phyloP scores from a whole-genome alignment of 2,888 invertebrate species.

The Ophion ventricosus region DNA sequence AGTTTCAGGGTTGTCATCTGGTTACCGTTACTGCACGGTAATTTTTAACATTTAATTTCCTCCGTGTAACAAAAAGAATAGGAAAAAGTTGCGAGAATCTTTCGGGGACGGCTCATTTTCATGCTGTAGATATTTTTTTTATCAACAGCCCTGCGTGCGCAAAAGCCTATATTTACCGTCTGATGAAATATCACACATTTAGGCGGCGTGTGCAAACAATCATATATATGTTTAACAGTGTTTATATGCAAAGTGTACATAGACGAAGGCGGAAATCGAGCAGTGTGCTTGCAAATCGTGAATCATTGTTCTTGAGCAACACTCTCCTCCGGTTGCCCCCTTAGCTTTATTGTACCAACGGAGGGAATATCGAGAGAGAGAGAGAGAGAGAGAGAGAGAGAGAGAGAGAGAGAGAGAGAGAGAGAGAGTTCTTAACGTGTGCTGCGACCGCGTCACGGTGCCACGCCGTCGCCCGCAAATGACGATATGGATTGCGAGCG shows the following conservation, averaged over 20 bases:
- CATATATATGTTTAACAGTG: neutral
- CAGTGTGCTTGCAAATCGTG: constrained; percentile 72
- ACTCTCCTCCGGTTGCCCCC: constrained; percentile 53
- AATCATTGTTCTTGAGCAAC: constrained; percentile 74
- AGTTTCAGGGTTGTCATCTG: too few relatives aligned
- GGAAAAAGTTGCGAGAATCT: too few relatives aligned
- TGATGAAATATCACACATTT: neutral
- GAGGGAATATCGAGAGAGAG: constrained; percentile 42
- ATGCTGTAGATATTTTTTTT: neutral
- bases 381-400: neutral
- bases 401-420: neutral
- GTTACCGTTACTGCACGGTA: too few relatives aligned
- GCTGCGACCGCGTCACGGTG: constrained; percentile 39
- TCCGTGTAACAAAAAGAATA: too few relatives aligned
- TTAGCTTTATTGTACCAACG: constrained; percentile 35
- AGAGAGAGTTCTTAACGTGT: constrained; percentile 44
- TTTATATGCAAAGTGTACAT: constrained; percentile 47
- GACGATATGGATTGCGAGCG: constrained; percentile 74
- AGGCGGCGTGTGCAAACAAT: neutral
- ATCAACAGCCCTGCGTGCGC: neutral
- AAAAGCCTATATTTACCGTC: neutral
- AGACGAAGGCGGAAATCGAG: constrained; percentile 71
- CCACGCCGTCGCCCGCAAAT: constrained; percentile 68
- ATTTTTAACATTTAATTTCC: too few relatives aligned
- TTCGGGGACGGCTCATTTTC: too few relatives aligned